phyloP scores from a whole-genome alignment of 2,797 vertebrate genomes.

The Sebastes hubbsi region DNA sequence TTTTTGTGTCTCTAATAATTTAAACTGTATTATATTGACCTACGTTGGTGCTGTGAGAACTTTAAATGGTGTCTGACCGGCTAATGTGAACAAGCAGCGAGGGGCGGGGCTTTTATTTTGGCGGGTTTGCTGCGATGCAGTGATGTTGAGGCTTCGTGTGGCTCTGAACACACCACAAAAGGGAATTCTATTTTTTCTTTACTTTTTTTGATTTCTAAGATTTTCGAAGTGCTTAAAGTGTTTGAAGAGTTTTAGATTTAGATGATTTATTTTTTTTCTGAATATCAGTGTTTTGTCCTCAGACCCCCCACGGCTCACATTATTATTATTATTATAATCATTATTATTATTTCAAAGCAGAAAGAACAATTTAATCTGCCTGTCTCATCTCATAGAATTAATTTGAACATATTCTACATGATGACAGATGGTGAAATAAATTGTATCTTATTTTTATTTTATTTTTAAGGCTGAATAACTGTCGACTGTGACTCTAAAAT shows the following conservation, averaged over 20 bases:
- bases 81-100: slow-evolving; percentile 40
- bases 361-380: not conserved
- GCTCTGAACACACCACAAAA: slow-evolving; percentile 56
- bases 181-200: slow-evolving; percentile 29
- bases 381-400: not conserved
- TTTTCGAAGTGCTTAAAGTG: slow-evolving; percentile 71
- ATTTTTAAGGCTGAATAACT: not conserved
- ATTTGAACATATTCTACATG: not conserved
- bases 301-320: slow-evolving; percentile 25
- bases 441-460: too few species aligned
- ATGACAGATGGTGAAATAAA: not conserved
- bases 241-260: slow-evolving; percentile 61
- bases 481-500: not conserved
- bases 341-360: not conserved
- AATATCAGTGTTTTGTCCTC: slow-evolving; percentile 46
- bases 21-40: not conserved
- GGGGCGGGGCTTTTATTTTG: slow-evolving; percentile 46
- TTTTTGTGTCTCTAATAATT: not conserved
- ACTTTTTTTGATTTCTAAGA: slow-evolving; percentile 49
- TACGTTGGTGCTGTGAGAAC: not conserved
- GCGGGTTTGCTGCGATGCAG: slow-evolving; percentile 61
- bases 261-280: slow-evolving; percentile 32
- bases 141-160: slow-evolving; percentile 40
- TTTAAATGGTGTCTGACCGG: not conserved
- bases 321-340: not conserved